These are phyloP conservation scores for Tribolium freemani DNA, from an alignment of 2,888 invertebrate genomes.

Conservation along the genomic window DNA sequence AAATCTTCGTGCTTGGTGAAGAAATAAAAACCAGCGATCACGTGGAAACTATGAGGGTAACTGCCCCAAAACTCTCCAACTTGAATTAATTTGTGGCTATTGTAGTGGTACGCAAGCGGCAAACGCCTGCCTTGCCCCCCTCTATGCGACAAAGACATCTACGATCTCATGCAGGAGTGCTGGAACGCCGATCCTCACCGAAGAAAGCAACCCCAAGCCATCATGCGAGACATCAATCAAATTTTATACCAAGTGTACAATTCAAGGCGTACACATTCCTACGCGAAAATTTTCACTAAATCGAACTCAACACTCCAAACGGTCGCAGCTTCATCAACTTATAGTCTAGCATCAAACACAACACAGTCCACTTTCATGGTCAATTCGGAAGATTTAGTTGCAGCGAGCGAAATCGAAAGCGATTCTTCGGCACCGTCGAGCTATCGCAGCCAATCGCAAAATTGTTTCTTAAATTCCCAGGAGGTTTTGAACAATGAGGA, in stretches of 20 bases:
- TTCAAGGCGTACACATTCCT: conserved; percentile 73
- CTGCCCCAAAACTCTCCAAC: not conserved
- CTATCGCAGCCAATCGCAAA: conserved; percentile 28
- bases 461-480: conserved; percentile 49
- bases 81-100: conserved; percentile 12
- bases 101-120: conserved; percentile 77
- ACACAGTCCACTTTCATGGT: conserved; percentile 51
- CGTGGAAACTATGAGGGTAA: conserved; percentile 62
- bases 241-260: conserved; percentile 81
- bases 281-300: conserved; percentile 68
- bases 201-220: conserved; percentile 85
- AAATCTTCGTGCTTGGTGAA: conserved; percentile 87
- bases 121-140: conserved; percentile 77
- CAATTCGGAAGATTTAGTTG: conserved; percentile 35
- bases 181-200: conserved; percentile 82
- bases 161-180: conserved; percentile 83
- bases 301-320: conserved; percentile 42
- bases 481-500: conserved; percentile 59
- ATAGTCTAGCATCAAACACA: conserved; percentile 62
- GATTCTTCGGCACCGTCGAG: conserved; percentile 8
- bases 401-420: conserved; percentile 38
- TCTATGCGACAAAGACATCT: conserved; percentile 82
- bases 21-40: conserved; percentile 58
- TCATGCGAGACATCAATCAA: conserved; percentile 88
- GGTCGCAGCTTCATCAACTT: conserved; percentile 56